Evolutionary conservation across 2,888 invertebrate species (phyloP).

Genomic region (Gonocerus acuteangulatus): DNA sequence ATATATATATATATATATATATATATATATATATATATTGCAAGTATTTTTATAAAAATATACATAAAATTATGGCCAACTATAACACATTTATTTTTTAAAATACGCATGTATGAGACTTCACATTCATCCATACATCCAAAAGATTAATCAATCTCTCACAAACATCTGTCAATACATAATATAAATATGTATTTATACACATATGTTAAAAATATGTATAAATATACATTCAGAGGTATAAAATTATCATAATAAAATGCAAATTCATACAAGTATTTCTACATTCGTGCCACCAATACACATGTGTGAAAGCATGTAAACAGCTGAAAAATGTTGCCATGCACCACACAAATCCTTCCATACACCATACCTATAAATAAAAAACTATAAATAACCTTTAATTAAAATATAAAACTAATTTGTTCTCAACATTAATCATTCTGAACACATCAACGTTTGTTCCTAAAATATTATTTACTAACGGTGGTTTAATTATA

Average conservation of each 20-base stretch:
- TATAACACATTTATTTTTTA: conserved; percentile 28
- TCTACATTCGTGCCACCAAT: conserved; percentile 6
- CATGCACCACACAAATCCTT: conserved; percentile 13
- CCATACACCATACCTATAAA: conserved; percentile 13
- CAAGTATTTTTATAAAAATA: conserved; percentile 27
- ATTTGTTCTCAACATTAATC: conserved; percentile 20
- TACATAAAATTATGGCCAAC: conserved; percentile 33
- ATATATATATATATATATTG: conserved; percentile 26
- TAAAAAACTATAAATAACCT: conserved; percentile 19
- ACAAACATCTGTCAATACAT: conserved; percentile 9
- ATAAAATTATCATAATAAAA: conserved; percentile 16
- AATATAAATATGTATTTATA: conserved; percentile 20
- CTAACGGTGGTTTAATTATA: conserved; percentile 29
- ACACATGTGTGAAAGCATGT: conserved; percentile 17
- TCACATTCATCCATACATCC: conserved; percentile 13
- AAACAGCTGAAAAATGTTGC: conserved; percentile 7
- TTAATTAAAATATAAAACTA: conserved; percentile 19
- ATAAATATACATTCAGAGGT: conserved; percentile 20
- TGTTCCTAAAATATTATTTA: conserved; percentile 22
- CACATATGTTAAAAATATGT: conserved; percentile 14
- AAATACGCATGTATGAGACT: conserved; percentile 15
- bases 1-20: conserved; percentile 28
- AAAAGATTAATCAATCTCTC: conserved; percentile 1
- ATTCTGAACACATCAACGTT: conserved; percentile 20
- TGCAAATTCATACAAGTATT: conserved; percentile 2